Evolutionary conservation across 2,113 vertebrate species (phyloP).

Genomic region (Turdus rufiventris): DNA sequence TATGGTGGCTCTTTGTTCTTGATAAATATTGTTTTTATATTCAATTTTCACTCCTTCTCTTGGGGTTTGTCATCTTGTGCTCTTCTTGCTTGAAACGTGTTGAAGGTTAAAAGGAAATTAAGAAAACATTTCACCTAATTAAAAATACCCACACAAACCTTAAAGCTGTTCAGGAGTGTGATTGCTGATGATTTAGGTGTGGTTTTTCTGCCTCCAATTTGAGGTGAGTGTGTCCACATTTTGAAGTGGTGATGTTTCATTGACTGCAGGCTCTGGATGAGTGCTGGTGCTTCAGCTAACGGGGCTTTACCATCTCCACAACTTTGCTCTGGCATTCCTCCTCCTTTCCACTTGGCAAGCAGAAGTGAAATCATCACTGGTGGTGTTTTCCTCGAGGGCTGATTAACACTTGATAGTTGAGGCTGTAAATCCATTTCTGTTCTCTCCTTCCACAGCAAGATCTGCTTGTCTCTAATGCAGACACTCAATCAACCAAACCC

Average conservation of each 20-base stretch:
- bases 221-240: neutral
- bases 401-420: neutral
- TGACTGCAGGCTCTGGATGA: neutral
- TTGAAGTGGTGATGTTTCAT: neutral
- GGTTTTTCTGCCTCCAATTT: neutral
- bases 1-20: neutral
- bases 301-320: neutral
- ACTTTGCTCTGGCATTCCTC: neutral
- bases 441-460: neutral
- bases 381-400: neutral
- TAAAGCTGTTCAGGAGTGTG: neutral
- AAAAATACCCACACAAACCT: neutral
- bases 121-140: neutral
- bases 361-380: neutral
- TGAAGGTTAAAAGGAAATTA: neutral
- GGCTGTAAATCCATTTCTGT: neutral
- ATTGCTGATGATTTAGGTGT: neutral
- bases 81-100: neutral
- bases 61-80: neutral
- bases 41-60: neutral
- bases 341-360: neutral
- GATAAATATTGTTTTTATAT: neutral
- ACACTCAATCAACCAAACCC: neutral
- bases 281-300: conserved; percentile 19
- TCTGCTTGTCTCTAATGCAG: neutral